These are phyloP conservation scores for Pachypsylla venusta DNA, from an alignment of 1,140 invertebrate species.

Conservation along the genomic window DNA sequence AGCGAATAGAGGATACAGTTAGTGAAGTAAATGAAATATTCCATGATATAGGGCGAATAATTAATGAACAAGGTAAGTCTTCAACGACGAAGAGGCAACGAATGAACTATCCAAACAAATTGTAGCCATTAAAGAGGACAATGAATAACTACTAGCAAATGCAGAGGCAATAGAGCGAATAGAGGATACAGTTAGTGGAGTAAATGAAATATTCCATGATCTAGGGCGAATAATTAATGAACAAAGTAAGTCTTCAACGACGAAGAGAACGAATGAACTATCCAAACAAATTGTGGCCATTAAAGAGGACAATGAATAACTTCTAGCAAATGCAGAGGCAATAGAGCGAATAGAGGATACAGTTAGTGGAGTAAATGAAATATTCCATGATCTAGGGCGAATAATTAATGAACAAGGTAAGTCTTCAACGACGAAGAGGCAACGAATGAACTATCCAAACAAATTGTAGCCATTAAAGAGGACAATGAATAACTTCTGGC, in stretches of 20 bases:
- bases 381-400: too few relatives aligned
- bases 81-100: conserved; percentile 3
- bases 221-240: too few relatives aligned
- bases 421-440: conserved; percentile 7
- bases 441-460: not conserved
- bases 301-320: conserved; percentile 6
- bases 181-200: not conserved
- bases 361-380: not conserved
- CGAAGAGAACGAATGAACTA: not conserved
- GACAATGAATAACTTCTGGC: conserved; percentile 4
- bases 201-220: not conserved
- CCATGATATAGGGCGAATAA: too few relatives aligned
- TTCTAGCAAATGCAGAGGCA: not conserved
- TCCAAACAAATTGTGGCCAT: not conserved
- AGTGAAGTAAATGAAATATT: too few relatives aligned
- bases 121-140: not conserved
- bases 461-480: not conserved
- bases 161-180: not conserved
- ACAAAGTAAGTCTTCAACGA: too few relatives aligned
- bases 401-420: too few relatives aligned
- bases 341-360: not conserved
- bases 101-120: conserved; percentile 5
- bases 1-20: too few relatives aligned
- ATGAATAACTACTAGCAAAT: not conserved
- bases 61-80: too few relatives aligned